A percentile compares a stretch with the other conserved stretches of the same genome.
Evolutionary conservation across 2,113 vertebrate species (phyloP).

Genomic region (Parus major): DNA sequence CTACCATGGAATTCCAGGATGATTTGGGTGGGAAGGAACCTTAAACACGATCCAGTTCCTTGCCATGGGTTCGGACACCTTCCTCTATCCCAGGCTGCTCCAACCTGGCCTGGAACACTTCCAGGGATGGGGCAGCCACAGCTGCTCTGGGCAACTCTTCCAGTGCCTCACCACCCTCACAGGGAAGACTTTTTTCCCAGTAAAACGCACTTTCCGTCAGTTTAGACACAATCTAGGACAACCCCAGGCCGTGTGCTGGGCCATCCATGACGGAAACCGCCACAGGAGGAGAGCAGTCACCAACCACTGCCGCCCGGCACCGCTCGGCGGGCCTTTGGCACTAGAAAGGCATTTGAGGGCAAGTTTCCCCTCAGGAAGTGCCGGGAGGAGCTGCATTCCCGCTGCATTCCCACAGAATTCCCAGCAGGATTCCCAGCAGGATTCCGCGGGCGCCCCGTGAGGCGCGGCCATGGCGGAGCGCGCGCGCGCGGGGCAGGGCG

Average conservation of each 20-base stretch:
- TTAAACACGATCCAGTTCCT: neutral
- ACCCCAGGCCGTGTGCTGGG: neutral
- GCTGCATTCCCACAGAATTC: too few species aligned
- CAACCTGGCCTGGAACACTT: neutral
- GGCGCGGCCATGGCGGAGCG: neutral
- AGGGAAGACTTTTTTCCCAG: too few species aligned
- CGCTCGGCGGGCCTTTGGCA: neutral
- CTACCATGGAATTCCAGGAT: neutral
- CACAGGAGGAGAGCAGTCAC: neutral
- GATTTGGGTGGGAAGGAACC: neutral
- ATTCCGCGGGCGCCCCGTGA: neutral
- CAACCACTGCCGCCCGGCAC: neutral
- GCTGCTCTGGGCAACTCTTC: neutral
- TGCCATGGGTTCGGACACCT: neutral
- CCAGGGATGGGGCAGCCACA: neutral
- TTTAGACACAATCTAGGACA: neutral
- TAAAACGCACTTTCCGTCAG: neutral
- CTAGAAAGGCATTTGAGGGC: neutral
- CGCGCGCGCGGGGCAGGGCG: conserved; percentile 72
- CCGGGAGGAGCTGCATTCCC: accelerated
- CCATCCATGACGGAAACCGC: neutral
- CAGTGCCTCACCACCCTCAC: neutral
- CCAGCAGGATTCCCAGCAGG: too few species aligned
- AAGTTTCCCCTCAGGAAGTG: neutral
- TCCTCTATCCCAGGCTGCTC: neutral